Base-by-base conservation (phyloP, 1,140 invertebrate genomes). In the Drosophila insularis region DNA sequence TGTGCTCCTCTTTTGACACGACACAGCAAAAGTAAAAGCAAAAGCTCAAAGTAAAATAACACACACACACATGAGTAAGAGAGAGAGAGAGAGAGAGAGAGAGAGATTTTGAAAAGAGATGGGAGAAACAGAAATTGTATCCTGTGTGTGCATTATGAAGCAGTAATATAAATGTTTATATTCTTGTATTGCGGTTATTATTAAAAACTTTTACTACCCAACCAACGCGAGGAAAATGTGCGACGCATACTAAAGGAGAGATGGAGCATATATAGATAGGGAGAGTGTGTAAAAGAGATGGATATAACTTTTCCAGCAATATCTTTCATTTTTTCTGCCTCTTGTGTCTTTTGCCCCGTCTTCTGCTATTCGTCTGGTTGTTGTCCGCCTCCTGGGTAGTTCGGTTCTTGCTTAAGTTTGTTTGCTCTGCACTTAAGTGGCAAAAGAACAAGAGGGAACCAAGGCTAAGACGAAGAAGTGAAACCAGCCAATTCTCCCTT, bases 161-260 rank as follows among this genome's bases (percentile, higher is more conserved):
- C 84, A 74, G 84, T 89, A 89, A 89, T 89, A 89, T 89, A 89
- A 89, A 89, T 89, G 84, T 89, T 89, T 89, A 89, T 89, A 89
- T 89, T 89, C 85, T 89, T 89, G 84, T 89, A 89, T 84, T 89
- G 84, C 84, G 85, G 84, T 89, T 89, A 89, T 89, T 89, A 89
- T 89, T 84, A 89, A 89, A 89, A 89, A 87, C 76, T 87, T 87
- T 87, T 86, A 87, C 81, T 81, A 86, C 71, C 74, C 73, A 76
- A 73, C 71, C 63, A 67, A 43, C 17, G 61, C 71, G 63, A 10
- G 59, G 59, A 63, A 54, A 64, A 54, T 58, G 23, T 55, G 40
- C 14, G 40, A 43, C 40, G 40, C 40, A 43, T 43, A 50, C 43
- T 50, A 17, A 19, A 10, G 21, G 17, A 4, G 43, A 50, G 43